Base-by-base conservation (phyloP, 2,113 vertebrate species). In the Hyaena hyaena region DNA sequence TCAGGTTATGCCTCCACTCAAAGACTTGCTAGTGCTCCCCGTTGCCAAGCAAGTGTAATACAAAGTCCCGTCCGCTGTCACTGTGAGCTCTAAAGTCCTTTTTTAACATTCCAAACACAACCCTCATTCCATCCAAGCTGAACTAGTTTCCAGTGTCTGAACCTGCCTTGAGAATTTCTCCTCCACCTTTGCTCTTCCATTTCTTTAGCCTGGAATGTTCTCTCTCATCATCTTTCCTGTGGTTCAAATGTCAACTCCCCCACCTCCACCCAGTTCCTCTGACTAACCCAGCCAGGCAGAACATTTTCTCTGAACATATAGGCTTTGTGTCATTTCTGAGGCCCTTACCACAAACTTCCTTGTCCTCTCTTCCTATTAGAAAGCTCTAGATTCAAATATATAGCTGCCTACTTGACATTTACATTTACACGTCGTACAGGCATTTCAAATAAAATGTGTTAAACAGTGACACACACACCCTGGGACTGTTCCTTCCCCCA, bases 371-470 rank as follows among this genome's bases (percentile, higher is more conserved):
- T 92, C 63, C 10, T 90, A 19, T 89, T 95, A 85, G 90, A 84
- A 93, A 93, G 6, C 21, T 94, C 39, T 65, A 92, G 39, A 93
- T 93, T 88, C 55, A 76, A 39, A 92, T 96, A 95, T 69, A 91
- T 53, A 83, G 3, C 91, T 85, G 73, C 63, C 53, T 89, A 48
- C 69, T 88, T 96, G 90, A 90, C 71, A 93, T 91, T 89, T 92
- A 77, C 61, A 88, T 61, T 96, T 96, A 86, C 19, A 66, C 16
- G 48, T 69, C n/a, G 90, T 48, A 68, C 43, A 90, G 48, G 39
- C 61, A 35, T 81, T 91, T 97, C 80, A 94, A 97, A 79, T 81
- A 94, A 96, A 97, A 79, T 65, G 33, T 92, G 73, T 87, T 96
- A 80, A 97, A 93, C 66, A 81, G 55, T 61, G 45, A 88, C 28